Percentiles rank a stretch among this genome's conserved stretches.
phyloP scores from a whole-genome alignment of 2,888 invertebrate genomes.

The Xanthorhoe designata region DNA sequence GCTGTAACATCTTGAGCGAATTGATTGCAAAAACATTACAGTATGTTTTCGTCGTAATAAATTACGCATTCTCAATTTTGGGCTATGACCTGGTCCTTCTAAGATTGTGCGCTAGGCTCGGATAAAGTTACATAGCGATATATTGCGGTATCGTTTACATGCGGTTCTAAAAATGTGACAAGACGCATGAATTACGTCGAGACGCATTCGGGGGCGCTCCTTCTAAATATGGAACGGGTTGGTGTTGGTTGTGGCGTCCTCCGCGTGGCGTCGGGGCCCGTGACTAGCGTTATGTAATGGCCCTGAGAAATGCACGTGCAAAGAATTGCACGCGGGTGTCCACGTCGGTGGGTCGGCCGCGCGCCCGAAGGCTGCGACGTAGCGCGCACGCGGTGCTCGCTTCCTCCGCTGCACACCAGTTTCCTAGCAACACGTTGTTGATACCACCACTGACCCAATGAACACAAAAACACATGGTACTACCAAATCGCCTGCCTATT shows the following conservation, averaged over 20 bases:
- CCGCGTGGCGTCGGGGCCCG: slow-evolving; percentile 56
- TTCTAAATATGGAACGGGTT: slow-evolving; percentile 82
- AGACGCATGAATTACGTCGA: slow-evolving; percentile 72
- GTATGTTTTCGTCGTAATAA: slow-evolving; percentile 57
- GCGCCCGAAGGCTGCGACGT: slow-evolving; percentile 57
- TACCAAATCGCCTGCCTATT: slow-evolving; percentile 62
- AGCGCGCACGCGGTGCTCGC: slow-evolving; percentile 56
- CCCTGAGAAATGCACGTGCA: slow-evolving; percentile 76
- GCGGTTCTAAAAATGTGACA: slow-evolving; percentile 82
- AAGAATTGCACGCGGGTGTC: slow-evolving; percentile 72
- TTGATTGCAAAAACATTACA: slow-evolving; percentile 48
- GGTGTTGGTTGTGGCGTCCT: slow-evolving; percentile 65
- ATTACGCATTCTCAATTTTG: slow-evolving; percentile 72
- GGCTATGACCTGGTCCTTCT: slow-evolving; percentile 50
- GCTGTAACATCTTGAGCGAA: slow-evolving; percentile 36
- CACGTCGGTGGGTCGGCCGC: slow-evolving; percentile 72
- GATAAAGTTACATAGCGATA: slow-evolving; percentile 50
- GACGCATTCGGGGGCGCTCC: slow-evolving; percentile 76
- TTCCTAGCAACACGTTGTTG: slow-evolving; percentile 85
- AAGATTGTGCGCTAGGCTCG: slow-evolving; percentile 49
- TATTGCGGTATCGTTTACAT: slow-evolving; percentile 78
- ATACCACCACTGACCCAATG: slow-evolving; percentile 79
- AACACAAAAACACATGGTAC: slow-evolving; percentile 80
- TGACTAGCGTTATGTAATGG: slow-evolving; percentile 77
- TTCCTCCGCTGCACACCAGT: slow-evolving; percentile 59